These are phyloP conservation scores for Eubucco bourcierii DNA, from an alignment of 2,113 vertebrate genomes.

Conservation along the genomic window DNA sequence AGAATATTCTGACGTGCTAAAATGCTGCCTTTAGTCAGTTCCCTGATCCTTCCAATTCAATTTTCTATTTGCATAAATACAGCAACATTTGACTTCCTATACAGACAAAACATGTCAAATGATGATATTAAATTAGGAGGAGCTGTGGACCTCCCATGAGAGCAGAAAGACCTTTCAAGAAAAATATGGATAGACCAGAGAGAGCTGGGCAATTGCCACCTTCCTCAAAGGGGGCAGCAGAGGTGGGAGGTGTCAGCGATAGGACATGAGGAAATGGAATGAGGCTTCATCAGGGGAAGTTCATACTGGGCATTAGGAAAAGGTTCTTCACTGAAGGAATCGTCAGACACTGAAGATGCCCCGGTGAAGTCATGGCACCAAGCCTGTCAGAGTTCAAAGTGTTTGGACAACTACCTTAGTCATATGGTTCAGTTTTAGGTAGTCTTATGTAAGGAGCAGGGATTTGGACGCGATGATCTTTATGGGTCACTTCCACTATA, in stretches of 20 bases:
- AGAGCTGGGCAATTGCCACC: background rate
- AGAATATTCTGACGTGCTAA: background rate
- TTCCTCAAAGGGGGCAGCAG: background rate
- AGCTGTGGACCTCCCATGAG: background rate
- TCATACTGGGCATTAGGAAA: background rate
- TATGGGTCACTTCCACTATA: background rate
- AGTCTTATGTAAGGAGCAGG: background rate
- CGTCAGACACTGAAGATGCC: background rate
- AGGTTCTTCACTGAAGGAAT: background rate
- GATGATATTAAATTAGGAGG: background rate
- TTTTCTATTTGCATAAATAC: background rate
- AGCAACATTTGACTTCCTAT: background rate
- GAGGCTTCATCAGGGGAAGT: background rate
- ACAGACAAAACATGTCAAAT: background rate
- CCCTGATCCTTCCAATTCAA: background rate
- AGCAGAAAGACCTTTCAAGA: background rate
- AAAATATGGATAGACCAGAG: background rate
- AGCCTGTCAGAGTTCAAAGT: background rate
- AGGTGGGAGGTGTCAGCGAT: background rate
- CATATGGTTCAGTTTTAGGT: background rate
- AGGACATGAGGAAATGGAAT: background rate
- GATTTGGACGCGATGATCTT: background rate
- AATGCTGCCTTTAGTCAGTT: background rate
- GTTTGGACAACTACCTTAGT: rapidly evolving
- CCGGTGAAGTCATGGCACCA: background rate